Evolutionary conservation across 2,888 invertebrate genomes (phyloP).

Genomic region (Druceiella hillmani): DNA sequence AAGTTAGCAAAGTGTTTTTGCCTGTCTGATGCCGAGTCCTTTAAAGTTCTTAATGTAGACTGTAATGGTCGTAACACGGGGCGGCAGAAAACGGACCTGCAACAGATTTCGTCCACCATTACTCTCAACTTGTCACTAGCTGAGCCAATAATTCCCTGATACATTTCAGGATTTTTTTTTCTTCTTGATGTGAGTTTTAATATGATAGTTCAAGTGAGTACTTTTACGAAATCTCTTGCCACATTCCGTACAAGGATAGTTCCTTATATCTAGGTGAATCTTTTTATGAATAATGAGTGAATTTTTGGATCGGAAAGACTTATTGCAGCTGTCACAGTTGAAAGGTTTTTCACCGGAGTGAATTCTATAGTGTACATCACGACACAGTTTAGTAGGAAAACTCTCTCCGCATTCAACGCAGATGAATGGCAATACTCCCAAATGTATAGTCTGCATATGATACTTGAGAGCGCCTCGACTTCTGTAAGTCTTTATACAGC

Average conservation of each 20-base stretch:
- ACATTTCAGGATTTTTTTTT: too few species aligned
- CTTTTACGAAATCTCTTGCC: conserved; percentile 34
- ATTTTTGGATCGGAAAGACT: conserved; percentile 33
- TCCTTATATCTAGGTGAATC: conserved; percentile 33
- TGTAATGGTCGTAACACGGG: too few species aligned
- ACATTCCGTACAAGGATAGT: conserved; percentile 34
- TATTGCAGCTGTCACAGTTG: conserved; percentile 39
- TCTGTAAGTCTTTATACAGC: conserved; percentile 43
- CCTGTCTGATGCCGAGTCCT: too few species aligned
- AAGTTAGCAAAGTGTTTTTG: too few species aligned
- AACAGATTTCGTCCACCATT: too few species aligned
- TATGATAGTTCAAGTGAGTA: conserved; percentile 38
- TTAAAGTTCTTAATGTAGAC: too few species aligned
- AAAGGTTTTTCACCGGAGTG: conserved; percentile 47
- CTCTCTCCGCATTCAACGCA: conserved; percentile 45
- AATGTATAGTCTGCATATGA: conserved; percentile 41
- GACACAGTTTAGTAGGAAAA: conserved; percentile 39
- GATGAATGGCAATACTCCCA: conserved; percentile 35
- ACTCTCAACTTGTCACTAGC: too few species aligned
- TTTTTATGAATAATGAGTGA: conserved; percentile 34
- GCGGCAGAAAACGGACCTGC: too few species aligned
- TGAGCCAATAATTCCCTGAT: too few species aligned
- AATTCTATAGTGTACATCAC: conserved; percentile 37
- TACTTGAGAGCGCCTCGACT: conserved; percentile 38
- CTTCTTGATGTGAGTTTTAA: conserved; percentile 31